phyloP scores from a whole-genome alignment of 2,888 invertebrate species.

The Erebia ligea region DNA sequence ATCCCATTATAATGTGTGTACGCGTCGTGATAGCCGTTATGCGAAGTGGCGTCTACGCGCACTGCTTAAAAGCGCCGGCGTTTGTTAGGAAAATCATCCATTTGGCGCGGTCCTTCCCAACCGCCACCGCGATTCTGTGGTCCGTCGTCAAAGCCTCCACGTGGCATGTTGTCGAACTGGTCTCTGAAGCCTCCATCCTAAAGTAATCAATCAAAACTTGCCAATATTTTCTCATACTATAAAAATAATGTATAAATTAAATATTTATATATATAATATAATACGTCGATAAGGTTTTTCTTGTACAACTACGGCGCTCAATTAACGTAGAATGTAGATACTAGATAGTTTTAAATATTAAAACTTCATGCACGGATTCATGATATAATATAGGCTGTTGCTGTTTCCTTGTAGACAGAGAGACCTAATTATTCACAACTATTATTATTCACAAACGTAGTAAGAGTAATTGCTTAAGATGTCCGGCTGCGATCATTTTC shows the following conservation, averaged over 20 bases:
- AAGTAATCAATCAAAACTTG: slow-evolving; percentile 77
- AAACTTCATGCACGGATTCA: neutral
- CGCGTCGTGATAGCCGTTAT: slow-evolving; percentile 11
- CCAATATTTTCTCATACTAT: slow-evolving; percentile 64
- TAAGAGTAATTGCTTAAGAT: neutral
- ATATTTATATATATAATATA: neutral
- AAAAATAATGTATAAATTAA: slow-evolving; percentile 24
- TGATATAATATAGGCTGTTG: neutral
- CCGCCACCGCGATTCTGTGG: slow-evolving; percentile 79
- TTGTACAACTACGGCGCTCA: neutral
- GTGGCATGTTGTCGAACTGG: slow-evolving; percentile 80
- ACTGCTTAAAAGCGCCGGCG: slow-evolving; percentile 84
- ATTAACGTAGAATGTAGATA: neutral
- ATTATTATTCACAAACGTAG: neutral
- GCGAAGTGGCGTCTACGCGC: neutral
- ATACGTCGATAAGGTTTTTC: neutral
- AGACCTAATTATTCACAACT: neutral
- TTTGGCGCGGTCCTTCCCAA: slow-evolving; percentile 81
- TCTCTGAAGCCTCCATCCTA: slow-evolving; percentile 83
- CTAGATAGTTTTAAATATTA: neutral
- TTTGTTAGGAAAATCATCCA: slow-evolving; percentile 86
- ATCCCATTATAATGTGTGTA: neutral
- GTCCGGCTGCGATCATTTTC: neutral
- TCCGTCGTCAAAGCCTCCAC: slow-evolving; percentile 77
- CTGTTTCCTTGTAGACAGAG: neutral